Evolutionary conservation across 2,113 vertebrate species (phyloP).

Genomic region (Panthera leo): DNA sequence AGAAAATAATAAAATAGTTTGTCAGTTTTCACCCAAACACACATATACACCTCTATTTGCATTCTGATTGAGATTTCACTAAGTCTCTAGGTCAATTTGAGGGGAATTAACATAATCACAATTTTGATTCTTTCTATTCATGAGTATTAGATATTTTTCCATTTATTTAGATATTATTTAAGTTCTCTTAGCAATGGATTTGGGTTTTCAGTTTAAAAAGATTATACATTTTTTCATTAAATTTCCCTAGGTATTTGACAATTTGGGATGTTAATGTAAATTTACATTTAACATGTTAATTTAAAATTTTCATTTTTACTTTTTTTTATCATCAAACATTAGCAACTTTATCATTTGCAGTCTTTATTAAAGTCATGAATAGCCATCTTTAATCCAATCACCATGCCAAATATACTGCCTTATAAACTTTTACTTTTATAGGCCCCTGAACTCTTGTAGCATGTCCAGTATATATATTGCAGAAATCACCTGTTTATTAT

Average conservation of each 20-base stretch:
- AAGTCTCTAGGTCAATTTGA: neutral
- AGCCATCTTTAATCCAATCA: neutral
- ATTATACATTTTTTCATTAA: neutral
- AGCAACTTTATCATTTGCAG: neutral
- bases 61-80: neutral
- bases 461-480: neutral
- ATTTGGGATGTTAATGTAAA: neutral
- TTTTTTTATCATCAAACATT: neutral
- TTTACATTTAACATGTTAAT: neutral
- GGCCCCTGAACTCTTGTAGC: neutral
- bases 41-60: neutral
- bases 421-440: neutral
- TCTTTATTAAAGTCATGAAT: neutral
- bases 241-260: neutral
- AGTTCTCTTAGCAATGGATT: neutral
- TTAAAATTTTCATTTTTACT: neutral
- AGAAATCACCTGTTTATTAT: neutral
- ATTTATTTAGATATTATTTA: neutral
- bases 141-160: neutral
- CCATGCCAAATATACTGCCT: neutral
- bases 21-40: neutral
- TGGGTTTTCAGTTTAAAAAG: neutral
- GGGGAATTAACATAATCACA: neutral
- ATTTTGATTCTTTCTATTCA: neutral
- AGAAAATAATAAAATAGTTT: neutral